Evolutionary conservation across 2,888 invertebrate genomes (phyloP).

Genomic region (Tupiocoris notatus): DNA sequence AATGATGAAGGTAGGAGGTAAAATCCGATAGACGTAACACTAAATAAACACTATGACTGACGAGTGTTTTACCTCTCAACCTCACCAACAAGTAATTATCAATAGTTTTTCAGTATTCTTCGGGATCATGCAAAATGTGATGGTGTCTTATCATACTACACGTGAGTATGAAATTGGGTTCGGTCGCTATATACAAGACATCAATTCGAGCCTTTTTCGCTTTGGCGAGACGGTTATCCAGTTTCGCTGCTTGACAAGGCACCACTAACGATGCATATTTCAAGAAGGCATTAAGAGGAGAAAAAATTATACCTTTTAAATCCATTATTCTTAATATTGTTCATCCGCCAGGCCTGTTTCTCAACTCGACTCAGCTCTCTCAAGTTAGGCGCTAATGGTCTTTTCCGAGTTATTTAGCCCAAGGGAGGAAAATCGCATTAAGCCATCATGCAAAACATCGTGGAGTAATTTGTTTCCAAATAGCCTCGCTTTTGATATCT

Average conservation of each 20-base stretch:
- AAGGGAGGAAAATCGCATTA: conserved; percentile 25
- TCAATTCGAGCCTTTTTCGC: no score
- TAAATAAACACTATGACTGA: no score
- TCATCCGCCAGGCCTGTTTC: background rate
- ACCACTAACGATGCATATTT: background rate
- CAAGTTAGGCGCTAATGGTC: conserved; percentile 38
- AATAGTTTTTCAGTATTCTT: no score
- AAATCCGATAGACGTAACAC: no score
- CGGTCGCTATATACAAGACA: no score
- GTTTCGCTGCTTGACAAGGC: background rate
- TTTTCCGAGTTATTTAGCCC: conserved; percentile 39
- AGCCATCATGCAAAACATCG: conserved; percentile 35
- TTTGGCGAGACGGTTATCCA: no score
- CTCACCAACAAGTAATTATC: no score
- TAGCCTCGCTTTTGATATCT: conserved; percentile 33
- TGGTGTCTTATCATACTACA: no score
- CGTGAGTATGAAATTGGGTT: no score
- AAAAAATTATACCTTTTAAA: background rate
- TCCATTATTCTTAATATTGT: background rate
- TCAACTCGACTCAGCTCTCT: background rate
- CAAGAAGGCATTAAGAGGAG: background rate
- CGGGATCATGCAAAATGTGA: no score
- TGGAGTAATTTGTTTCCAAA: conserved; percentile 36
- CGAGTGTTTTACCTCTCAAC: no score
- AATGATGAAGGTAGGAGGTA: no score